A percentile compares a stretch with the other conserved stretches of the same genome.
These are phyloP conservation scores for Musca domestica DNA, from an alignment of 1,140 invertebrate genomes.

Conservation along the genomic window DNA sequence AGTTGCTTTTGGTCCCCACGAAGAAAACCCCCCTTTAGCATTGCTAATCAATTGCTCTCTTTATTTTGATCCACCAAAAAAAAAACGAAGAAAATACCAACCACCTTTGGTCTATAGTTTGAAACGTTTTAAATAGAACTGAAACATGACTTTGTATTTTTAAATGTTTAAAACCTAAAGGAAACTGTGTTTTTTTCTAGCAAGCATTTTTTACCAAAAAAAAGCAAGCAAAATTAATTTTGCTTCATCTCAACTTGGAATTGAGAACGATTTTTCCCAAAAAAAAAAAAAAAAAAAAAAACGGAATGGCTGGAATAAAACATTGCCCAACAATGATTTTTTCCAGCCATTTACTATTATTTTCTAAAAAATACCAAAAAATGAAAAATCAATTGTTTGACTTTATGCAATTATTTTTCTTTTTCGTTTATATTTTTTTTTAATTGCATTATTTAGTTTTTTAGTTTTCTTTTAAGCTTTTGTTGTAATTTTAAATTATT, in stretches of 20 bases:
- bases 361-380: not conserved
- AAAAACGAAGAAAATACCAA: not conserved
- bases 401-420: constrained; percentile 45
- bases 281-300: too few relatives aligned
- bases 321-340: not conserved
- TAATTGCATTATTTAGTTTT: not conserved
- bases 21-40: too few relatives aligned
- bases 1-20: too few relatives aligned
- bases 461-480: not conserved
- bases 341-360: not conserved
- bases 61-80: too few relatives aligned
- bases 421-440: constrained; percentile 38
- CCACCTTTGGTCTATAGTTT: not conserved
- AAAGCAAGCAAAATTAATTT: not conserved
- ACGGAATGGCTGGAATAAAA: too few relatives aligned
- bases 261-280: not conserved
- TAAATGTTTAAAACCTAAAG: not conserved
- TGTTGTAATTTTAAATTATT: constrained; percentile 1
- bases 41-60: too few relatives aligned
- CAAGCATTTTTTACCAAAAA: not conserved
- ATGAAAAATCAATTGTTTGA: constrained; percentile 29
- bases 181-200: constrained; percentile 6
- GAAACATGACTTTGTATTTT: constrained; percentile 15
- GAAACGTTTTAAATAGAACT: not conserved
- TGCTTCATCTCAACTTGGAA: not conserved